phyloP scores from a whole-genome alignment of 2,797 vertebrate species.

The Nyctibius grandis region DNA sequence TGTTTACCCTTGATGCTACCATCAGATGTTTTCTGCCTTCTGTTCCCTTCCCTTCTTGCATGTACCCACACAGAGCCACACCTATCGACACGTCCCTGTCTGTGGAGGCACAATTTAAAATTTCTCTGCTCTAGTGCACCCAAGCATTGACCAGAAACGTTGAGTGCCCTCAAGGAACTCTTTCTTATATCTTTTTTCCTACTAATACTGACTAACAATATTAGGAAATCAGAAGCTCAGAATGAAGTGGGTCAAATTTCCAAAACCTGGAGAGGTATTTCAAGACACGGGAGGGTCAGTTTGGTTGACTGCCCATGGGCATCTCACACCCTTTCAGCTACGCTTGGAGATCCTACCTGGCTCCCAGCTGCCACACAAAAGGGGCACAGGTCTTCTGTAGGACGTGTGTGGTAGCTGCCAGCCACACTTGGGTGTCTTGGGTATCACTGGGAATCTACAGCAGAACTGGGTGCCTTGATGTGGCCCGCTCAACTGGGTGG shows the following conservation, averaged over 20 bases:
- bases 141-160: not conserved
- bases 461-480: not conserved
- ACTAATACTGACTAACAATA: not conserved
- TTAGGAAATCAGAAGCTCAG: not conserved
- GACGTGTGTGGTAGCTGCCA: not conserved
- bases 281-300: not conserved
- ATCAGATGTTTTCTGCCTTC: not conserved
- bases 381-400: not conserved
- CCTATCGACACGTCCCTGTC: not conserved
- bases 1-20: not conserved
- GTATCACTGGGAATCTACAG: rapidly evolving
- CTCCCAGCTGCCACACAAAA: not conserved
- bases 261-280: not conserved
- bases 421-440: not conserved
- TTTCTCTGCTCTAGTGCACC: not conserved
- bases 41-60: not conserved
- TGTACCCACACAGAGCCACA: not conserved
- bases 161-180: not conserved
- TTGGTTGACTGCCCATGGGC: not conserved
- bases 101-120: not conserved
- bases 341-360: not conserved
- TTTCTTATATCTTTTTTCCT: not conserved
- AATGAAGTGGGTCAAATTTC: not conserved
- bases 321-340: not conserved
- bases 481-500: not conserved